Evolutionary conservation across 35 echinoderm and acorn worm species (phyloP).

Genomic region (Lytechinus pictus): DNA sequence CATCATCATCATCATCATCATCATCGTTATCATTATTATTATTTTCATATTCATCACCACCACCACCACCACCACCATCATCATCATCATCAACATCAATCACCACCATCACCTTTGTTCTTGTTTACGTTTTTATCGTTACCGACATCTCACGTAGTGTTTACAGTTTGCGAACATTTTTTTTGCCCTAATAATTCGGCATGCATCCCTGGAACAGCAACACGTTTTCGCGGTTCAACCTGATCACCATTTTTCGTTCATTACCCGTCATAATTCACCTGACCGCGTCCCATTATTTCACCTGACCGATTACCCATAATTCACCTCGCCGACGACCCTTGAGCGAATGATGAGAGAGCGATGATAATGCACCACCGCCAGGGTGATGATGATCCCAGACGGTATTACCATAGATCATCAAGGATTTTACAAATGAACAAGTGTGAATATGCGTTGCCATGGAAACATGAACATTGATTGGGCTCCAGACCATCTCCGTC

Average conservation of each 20-base stretch:
- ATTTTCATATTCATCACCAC: neutral
- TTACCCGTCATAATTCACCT: neutral
- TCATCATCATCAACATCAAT: neutral
- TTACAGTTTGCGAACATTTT: neutral
- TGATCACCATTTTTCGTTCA: neutral
- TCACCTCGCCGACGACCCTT: neutral
- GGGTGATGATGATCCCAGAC: neutral
- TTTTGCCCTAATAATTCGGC: neutral
- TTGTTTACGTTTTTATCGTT: too few relatives aligned
- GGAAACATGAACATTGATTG: neutral
- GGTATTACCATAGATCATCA: neutral
- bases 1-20: neutral
- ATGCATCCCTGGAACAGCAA: neutral
- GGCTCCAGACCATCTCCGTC: neutral
- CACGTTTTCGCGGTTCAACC: neutral
- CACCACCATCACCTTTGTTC: too few relatives aligned
- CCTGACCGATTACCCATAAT: neutral
- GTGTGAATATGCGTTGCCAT: constrained; percentile 17
- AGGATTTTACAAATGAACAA: neutral
- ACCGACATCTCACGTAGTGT: too few relatives aligned
- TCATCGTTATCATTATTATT: neutral
- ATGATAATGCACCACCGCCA: neutral
- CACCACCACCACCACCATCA: neutral
- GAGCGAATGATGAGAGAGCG: neutral
- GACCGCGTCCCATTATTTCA: neutral